Conservation (phyloP, 1,140 invertebrate genomes). For the Wiebesia pumilae region DNA sequence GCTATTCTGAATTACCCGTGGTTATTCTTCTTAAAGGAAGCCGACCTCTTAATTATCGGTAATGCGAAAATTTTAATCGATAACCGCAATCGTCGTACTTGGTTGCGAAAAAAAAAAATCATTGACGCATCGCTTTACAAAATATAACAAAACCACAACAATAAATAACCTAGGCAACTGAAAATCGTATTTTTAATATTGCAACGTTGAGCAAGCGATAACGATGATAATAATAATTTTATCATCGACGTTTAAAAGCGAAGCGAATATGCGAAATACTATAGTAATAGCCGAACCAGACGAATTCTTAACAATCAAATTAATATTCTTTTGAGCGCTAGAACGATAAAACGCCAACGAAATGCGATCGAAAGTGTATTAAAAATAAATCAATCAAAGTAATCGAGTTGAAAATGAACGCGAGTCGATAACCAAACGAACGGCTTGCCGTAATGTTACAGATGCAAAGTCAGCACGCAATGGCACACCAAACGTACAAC, state of each 20-base stretch:
- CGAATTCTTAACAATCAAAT: slow-evolving; percentile 6
- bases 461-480: slow-evolving; percentile 61
- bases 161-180: neutral
- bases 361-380: slow-evolving; percentile 11
- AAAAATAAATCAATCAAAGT: slow-evolving; percentile 15
- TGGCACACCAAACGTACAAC: slow-evolving; percentile 72
- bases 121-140: neutral
- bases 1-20: neutral
- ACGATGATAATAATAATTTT: neutral
- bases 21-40: neutral
- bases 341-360: neutral
- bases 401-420: neutral
- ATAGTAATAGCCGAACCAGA: neutral
- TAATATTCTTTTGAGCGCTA: slow-evolving; percentile 3
- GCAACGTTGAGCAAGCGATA: neutral
- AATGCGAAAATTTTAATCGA: neutral
- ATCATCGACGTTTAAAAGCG: neutral
- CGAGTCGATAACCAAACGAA: neutral
- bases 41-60: neutral
- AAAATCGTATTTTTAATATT: neutral
- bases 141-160: neutral
- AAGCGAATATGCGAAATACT: neutral
- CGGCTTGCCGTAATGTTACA: slow-evolving; percentile 18
- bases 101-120: neutral
- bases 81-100: neutral